Evolutionary conservation across 1,140 invertebrate genomes (phyloP), one percentile per base, ranked within the genome.

Genomic region (Leptinotarsa defecta): DNA sequence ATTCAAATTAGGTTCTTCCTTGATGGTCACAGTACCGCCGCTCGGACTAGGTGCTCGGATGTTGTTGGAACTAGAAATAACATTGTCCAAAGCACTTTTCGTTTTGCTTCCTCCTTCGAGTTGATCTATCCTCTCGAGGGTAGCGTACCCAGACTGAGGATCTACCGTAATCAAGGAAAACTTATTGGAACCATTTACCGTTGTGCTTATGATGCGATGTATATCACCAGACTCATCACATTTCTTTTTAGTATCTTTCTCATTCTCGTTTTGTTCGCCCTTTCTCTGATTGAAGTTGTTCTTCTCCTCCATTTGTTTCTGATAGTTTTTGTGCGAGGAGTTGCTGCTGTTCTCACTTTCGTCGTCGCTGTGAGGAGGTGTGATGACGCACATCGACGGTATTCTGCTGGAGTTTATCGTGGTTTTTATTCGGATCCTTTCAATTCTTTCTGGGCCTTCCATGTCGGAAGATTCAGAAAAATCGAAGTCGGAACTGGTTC

Each of bases 321-420:
- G 71, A 48, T 77, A 77, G 62, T 72, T 68, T 24, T 77, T 77
- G n/a, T 78, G 71, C 0, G 80, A 81, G 6, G 80, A 79, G 34
- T 79, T 77, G 34, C 80, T 81, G 15, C 70, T 89, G 57, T 73
- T 22, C 13, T 48, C 84, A 74, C 91, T 91, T 82, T 95, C 95
- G 80, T 96, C 95, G 77, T 96, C 95, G 67, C 94, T 95, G 73
- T 93, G 93, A 1, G 93, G 91, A 13, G 95, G 94, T 8, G 95
- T 96, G 19, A 96, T 96, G 0, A 95, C 94, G 85, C 95, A 96
- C 92, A 97, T 95, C 1, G 94, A 96, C 4, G 95, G 95, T 83
- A 96, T 96, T 77, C 94, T 89, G 79, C 93, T 94, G 13, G 92
- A 92, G 77, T 93, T 95, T 48, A 96, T 95, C 6, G 93, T 92